Percentiles rank a stretch among this genome's conserved stretches.
Evolutionary conservation across 2,888 invertebrate species (phyloP).

Genomic region (Flexamia atlantica): DNA sequence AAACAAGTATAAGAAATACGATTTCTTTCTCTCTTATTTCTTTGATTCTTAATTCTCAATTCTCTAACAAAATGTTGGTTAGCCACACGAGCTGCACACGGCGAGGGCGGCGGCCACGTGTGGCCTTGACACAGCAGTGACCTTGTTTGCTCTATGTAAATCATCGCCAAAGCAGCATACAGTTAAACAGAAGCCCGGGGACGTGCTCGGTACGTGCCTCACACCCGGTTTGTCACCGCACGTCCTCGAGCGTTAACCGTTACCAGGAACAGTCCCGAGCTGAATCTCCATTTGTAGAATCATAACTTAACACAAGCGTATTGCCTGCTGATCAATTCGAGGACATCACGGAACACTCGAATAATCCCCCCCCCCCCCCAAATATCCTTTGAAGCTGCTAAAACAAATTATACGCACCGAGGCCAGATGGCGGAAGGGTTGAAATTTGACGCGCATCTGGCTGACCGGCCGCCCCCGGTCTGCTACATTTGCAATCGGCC

Average conservation of each 20-base stretch:
- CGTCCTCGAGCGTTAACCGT: not conserved
- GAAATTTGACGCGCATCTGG: conserved; percentile 31
- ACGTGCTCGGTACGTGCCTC: not conserved
- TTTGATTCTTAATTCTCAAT: too few relatives aligned
- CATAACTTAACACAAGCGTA: too few relatives aligned
- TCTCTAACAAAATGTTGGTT: too few relatives aligned
- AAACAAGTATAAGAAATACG: too few relatives aligned
- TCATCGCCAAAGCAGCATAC: not conserved
- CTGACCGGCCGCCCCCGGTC: not conserved
- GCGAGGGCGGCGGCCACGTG: not conserved
- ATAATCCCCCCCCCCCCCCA: not conserved
- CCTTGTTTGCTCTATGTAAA: not conserved
- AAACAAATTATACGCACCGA: conserved; percentile 5
- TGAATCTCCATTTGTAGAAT: too few relatives aligned
- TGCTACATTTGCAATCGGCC: conserved; percentile 5
- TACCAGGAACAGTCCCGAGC: too few relatives aligned
- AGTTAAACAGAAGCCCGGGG: not conserved
- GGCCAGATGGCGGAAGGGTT: conserved; percentile 37
- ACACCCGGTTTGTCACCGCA: not conserved
- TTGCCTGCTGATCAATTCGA: not conserved
- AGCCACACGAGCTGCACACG: not conserved
- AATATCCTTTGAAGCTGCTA: conserved; percentile 31
- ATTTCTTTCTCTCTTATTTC: too few relatives aligned
- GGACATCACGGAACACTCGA: not conserved
- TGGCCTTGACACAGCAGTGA: not conserved